phyloP scores from a whole-genome alignment of 1,140 invertebrate species.

The Nomia melanderi region DNA sequence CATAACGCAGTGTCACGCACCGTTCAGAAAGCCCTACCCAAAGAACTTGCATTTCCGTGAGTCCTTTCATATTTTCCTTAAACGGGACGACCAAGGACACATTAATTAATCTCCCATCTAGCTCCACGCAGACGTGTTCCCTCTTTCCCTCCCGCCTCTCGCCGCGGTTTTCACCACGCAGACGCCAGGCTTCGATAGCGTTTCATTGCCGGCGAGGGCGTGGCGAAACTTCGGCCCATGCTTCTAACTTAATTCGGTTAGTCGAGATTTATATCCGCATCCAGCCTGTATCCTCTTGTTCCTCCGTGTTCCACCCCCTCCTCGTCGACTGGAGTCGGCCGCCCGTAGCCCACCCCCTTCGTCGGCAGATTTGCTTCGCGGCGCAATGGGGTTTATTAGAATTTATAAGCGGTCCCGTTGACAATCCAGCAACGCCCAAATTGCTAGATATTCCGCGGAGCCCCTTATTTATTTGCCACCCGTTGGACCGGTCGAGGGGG shows the following conservation, averaged over 20 bases:
- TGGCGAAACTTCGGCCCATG: slow-evolving; percentile 67
- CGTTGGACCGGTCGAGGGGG: slow-evolving; percentile 23
- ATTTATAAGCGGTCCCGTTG: slow-evolving; percentile 71
- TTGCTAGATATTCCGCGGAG: slow-evolving; percentile 54
- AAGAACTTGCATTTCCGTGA: neutral
- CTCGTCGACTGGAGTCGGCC: slow-evolving; percentile 4
- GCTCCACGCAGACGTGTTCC: neutral
- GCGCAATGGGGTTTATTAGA: slow-evolving; percentile 68
- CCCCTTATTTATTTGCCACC: slow-evolving; percentile 71
- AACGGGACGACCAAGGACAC: neutral
- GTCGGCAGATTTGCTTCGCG: slow-evolving; percentile 21
- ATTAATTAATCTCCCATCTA: slow-evolving; percentile 20
- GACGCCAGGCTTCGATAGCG: slow-evolving; percentile 64
- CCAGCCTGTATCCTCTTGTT: slow-evolving; percentile 49
- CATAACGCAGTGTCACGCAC: no score
- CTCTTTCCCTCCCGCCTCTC: slow-evolving; percentile 10
- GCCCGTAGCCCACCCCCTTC: neutral
- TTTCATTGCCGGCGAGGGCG: slow-evolving; percentile 69
- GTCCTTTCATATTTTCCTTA: neutral
- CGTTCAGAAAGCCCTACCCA: no score
- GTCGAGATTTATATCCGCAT: slow-evolving; percentile 71
- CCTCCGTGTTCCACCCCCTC: neutral
- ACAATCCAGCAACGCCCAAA: slow-evolving; percentile 70
- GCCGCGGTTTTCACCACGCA: slow-evolving; percentile 59
- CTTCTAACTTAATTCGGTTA: slow-evolving; percentile 72